Evolutionary conservation across 2,113 vertebrate species (phyloP).

Genomic region (Tachysurus vachellii): DNA sequence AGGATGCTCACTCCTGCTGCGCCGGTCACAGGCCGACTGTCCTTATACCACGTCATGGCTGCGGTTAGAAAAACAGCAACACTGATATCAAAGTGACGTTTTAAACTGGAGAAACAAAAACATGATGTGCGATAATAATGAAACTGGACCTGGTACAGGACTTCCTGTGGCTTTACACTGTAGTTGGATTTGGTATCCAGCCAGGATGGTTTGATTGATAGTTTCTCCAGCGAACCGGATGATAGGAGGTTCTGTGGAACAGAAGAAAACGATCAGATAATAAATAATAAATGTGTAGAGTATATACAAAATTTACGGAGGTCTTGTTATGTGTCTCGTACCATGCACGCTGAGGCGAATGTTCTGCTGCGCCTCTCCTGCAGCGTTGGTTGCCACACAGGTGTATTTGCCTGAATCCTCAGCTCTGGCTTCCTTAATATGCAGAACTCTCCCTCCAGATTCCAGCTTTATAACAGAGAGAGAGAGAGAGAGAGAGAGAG

Average conservation of each 20-base stretch:
- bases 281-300: background rate
- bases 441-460: conserved; percentile 82
- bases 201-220: conserved; percentile 86
- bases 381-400: conserved; percentile 92
- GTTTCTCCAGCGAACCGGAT: conserved; percentile 79
- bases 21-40: conserved; percentile 73
- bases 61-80: conserved; percentile 12
- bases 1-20: conserved; percentile 70
- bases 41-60: conserved; percentile 92
- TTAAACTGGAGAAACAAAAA: background rate
- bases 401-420: conserved; percentile 89
- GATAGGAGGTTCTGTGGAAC: conserved; percentile 82
- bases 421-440: conserved; percentile 74
- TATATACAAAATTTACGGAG: background rate
- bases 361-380: conserved; percentile 89
- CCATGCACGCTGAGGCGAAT: conserved; percentile 86
- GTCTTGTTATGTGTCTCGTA: conserved; percentile 63
- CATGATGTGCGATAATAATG: no score
- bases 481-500: conserved; percentile 37
- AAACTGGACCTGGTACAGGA: conserved; percentile 80
- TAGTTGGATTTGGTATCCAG: conserved; percentile 81
- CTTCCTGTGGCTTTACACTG: conserved; percentile 86
- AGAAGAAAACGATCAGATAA: conserved; percentile 22
- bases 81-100: background rate
- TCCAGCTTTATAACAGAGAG: conserved; percentile 79